These are phyloP conservation scores for Philonicus albiceps DNA, from an alignment of 2,888 invertebrate genomes.

Conservation along the genomic window DNA sequence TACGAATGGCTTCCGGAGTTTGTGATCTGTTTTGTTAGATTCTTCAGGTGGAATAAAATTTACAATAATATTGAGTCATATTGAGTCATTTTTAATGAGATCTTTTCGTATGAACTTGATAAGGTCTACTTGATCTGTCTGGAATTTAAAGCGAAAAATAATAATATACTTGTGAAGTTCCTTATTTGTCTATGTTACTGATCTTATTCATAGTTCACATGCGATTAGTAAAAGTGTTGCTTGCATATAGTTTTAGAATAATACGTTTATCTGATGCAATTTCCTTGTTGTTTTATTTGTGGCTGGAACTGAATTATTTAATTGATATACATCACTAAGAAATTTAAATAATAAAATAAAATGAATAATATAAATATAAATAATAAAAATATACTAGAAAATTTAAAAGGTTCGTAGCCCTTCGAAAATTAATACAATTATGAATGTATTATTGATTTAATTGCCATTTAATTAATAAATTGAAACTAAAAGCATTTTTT, in stretches of 20 bases:
- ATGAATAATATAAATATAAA: too few relatives aligned
- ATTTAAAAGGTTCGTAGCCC: too few relatives aligned
- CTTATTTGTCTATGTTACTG: background rate
- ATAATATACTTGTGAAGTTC: background rate
- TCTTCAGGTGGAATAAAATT: background rate
- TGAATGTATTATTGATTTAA: too few relatives aligned
- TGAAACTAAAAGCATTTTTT: too few relatives aligned
- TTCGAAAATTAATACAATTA: too few relatives aligned
- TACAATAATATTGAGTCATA: slow-evolving; percentile 36
- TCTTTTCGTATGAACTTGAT: background rate
- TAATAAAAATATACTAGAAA: too few relatives aligned
- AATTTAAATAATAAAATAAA: too few relatives aligned
- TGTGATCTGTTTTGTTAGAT: background rate
- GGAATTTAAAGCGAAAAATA: background rate
- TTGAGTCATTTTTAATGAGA: background rate
- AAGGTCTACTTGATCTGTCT: background rate
- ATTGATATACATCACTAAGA: too few relatives aligned
- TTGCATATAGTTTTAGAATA: background rate
- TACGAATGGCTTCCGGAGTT: background rate
- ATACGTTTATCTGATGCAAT: background rate
- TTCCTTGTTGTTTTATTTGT: too few relatives aligned
- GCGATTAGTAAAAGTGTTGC: too few relatives aligned
- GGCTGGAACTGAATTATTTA: too few relatives aligned
- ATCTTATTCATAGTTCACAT: background rate
- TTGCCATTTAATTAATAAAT: too few relatives aligned